Base-by-base conservation (phyloP, 1,140 invertebrate species). In the Archegozetes longisetosus region DNA sequence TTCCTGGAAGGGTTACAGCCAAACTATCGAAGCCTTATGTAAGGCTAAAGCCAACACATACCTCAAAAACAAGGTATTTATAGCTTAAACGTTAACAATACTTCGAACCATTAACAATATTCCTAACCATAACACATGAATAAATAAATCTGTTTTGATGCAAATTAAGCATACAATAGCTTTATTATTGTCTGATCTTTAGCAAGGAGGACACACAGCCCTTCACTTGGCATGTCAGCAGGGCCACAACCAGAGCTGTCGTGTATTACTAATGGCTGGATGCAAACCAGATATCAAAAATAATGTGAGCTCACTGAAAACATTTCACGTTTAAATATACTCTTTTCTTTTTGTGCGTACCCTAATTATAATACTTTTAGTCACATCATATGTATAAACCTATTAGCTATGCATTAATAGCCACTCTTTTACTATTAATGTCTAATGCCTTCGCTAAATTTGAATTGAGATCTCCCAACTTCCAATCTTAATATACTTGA, bases 181-280 rank as follows among this genome's bases (percentile, higher is more conserved):
- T n/a, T n/a, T n/a, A n/a, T 60, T 6, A 58, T 55, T 58, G 53
- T 65, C 68, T 29, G 6, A 40, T 40, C 6, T 40, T 9, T 40
- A 9, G 32, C 79, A 83, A 64, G 86, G 85, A 53, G 90, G 90
- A 20, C 92, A 94, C 71, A 84, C 88, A 13, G 80, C 91, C 17
- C 78, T 97, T 2, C 92, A 97, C 74, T 78, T 96, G 55, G 85
- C 87, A 49, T 91, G 88, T 68, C 91, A 96, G 77, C 93, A 92
- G 66, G 91, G 91, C 0, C 91, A 95, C 73, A 96, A 95, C 74
- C 89, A 97, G 75, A 88, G 85, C 62, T 88, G 87, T 63, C 72
- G 92, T 47, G 86, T 92, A 68, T 75, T 96, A 2, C 75, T 96
- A 1, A 77, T 92, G 59, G 83, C 85, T 25, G 87, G 87, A 0